phyloP scores from a whole-genome alignment of 2,888 invertebrate genomes.

The Oscheius sp. region DNA sequence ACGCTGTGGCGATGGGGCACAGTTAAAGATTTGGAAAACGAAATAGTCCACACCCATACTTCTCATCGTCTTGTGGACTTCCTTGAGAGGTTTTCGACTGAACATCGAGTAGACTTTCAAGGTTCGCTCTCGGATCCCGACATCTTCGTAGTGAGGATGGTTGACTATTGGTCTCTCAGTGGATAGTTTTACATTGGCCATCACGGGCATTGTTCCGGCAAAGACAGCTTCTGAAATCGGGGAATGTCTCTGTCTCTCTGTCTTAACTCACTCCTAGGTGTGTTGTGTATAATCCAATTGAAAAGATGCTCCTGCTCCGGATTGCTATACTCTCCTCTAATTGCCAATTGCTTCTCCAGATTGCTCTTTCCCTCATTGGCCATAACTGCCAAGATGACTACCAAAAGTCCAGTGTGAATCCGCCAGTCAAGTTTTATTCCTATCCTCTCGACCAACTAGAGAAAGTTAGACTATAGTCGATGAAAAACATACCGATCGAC shows the following conservation, averaged over 20 bases:
- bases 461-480: neutral
- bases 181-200: slow-evolving; percentile 85
- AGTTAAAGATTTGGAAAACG: slow-evolving; percentile 82
- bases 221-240: slow-evolving; percentile 80
- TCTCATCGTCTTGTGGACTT: slow-evolving; percentile 81
- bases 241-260: neutral
- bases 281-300: slow-evolving; percentile 82
- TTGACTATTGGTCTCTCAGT: slow-evolving; percentile 85
- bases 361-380: slow-evolving; percentile 43
- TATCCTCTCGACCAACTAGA: slow-evolving; percentile 20
- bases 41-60: slow-evolving; percentile 82
- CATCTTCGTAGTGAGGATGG: slow-evolving; percentile 89
- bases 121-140: slow-evolving; percentile 84
- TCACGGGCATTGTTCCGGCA: slow-evolving; percentile 87
- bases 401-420: slow-evolving; percentile 34
- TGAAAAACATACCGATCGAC: slow-evolving; percentile 37
- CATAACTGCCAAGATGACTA: slow-evolving; percentile 39
- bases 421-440: slow-evolving; percentile 18
- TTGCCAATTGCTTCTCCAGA: slow-evolving; percentile 74
- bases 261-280: slow-evolving; percentile 68
- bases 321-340: slow-evolving; percentile 81
- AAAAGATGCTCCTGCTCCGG: slow-evolving; percentile 83
- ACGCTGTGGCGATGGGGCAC: slow-evolving; percentile 55
- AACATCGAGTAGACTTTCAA: slow-evolving; percentile 85
- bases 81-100: slow-evolving; percentile 81